Evolutionary conservation across 2,113 vertebrate genomes (phyloP), one percentile per base, ranked within the genome.

Genomic region (Scatophagus argus): DNA sequence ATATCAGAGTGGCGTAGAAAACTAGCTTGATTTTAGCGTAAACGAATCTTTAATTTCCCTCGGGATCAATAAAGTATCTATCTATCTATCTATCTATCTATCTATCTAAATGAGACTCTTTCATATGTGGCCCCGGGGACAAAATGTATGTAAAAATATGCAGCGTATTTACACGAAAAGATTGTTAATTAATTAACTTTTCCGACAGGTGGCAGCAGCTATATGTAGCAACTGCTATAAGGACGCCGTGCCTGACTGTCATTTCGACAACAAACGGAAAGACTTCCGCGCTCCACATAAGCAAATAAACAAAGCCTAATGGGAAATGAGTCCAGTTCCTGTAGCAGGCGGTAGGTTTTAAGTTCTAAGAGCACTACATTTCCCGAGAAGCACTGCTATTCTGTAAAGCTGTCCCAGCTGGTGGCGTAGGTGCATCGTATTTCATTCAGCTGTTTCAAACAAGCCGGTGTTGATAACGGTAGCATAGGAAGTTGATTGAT

Each of bases 221-320:
- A 68, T 27, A 19, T 5, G 9, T 31, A 12, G n/a, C 8, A 0
- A 4, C 13, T 5, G 13, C 39, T 17, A 2, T 9, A 6, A 9
- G 4, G 5, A 11, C 14, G 51, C 43, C 17, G 9, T n/a, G 25
- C 27, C 21, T n/a, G n/a, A n/a, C 10, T 1, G 17, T 63, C 65
- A 31, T 47, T 47, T 56, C 6, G 16, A 58, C 61, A 77, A 82
- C 70, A 67, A 71, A 43, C 27, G 6, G 21, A 9, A 12, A 34
- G 23, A 86, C 74, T 92, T 93, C 93, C 91, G 90, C n/a, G 86
- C 76, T 93, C 91, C 91, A 93, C 93, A 91, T 93, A 79, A 72
- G 88, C 93, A 93, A 65, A 68, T 10, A 4, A 8, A 14, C 74
- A 69, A 84, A 41, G 86, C 67, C 19, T 88, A 4, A 3, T 60